These are phyloP conservation scores for Pangasius djambal DNA, from an alignment of 2,797 vertebrate genomes.

Conservation along the genomic window DNA sequence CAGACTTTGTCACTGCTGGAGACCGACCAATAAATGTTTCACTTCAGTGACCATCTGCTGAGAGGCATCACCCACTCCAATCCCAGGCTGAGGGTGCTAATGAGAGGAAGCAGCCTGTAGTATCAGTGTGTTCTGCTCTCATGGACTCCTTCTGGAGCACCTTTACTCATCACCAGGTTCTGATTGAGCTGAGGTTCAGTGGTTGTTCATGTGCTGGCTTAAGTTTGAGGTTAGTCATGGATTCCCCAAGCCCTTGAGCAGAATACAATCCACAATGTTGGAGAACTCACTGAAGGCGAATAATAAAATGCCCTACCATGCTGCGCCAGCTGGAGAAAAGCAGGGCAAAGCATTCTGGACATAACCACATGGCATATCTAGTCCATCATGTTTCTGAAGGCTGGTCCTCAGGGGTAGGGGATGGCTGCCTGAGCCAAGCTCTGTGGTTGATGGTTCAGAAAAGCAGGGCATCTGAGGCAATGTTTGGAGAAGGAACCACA, in stretches of 20 bases:
- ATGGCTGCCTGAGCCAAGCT: constrained; percentile 11
- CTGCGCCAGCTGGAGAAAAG: constrained; percentile 49
- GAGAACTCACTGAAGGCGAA: constrained; percentile 38
- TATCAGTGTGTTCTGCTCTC: constrained; percentile 17
- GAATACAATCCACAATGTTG: background rate
- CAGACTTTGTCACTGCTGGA: constrained; percentile 30
- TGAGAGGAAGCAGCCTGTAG: constrained; percentile 34
- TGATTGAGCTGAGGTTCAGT: background rate
- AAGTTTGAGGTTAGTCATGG: constrained; percentile 5
- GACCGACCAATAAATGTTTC: constrained; percentile 44
- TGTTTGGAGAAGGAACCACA: background rate
- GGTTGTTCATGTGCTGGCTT: background rate
- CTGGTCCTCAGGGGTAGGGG: constrained; percentile 31
- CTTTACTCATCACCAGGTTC: background rate
- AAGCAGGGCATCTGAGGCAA: constrained; percentile 18
- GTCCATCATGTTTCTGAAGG: constrained; percentile 42
- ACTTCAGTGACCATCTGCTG: constrained; percentile 50
- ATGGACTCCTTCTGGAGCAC: constrained; percentile 1
- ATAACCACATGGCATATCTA: constrained; percentile 52
- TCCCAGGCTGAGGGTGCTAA: constrained; percentile 38
- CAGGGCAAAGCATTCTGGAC: constrained; percentile 50
- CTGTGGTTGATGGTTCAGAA: constrained; percentile 27
- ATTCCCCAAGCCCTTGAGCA: constrained; percentile 2
- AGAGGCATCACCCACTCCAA: constrained; percentile 22
- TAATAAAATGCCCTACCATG: constrained; percentile 61